Base-by-base conservation (phyloP, 2,113 vertebrate species). In the Pseudonaja textilis region DNA sequence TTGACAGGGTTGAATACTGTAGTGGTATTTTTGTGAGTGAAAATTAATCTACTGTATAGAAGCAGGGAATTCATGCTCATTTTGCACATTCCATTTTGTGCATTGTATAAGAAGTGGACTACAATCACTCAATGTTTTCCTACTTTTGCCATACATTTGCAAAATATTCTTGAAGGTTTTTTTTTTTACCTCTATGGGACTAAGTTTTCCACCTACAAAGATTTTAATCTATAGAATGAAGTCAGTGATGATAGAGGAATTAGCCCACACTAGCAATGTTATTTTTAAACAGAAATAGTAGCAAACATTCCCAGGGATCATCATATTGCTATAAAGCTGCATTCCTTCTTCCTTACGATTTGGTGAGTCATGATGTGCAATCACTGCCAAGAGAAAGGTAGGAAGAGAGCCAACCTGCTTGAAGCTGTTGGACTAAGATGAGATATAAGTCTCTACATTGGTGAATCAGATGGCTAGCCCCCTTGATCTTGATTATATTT, bases 341-440 rank as follows among this genome's bases (percentile, higher is more conserved):
- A 12, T 94, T 95, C 39, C 29, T 90, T 93, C 64, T 90, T 93
- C 25, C 45, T 93, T 94, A 94, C 25, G 81, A 87, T 1, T 42
- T 92, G 64, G 88, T 95, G 93, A 95, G n/a, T 91, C 29, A 61
- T 22, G 34, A 4, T 94, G 54, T 10, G 85, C 11, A 93, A 9
- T 89, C 85, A 61, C n/a, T 92, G n/a, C 39, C 92, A 69, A 93
- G 34, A 42, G 23, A 50, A 42, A 92, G 16, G 8, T 5, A 47
- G 45, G 16, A 10, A n/a, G 8, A 8, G 89, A 4, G 9, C 26
- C 74, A 93, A 95, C 9, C 45, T 29, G 16, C 55, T 85, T 93
- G 54, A 95, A 96, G 0, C 8, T 93, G 88, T 87, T 34, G 91
- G 64, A 85, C n/a, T 91, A 69, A 91, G 20, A 81, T 93, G 93